Conservation (phyloP, 2,113 vertebrate species). For the Otis tarda region DNA sequence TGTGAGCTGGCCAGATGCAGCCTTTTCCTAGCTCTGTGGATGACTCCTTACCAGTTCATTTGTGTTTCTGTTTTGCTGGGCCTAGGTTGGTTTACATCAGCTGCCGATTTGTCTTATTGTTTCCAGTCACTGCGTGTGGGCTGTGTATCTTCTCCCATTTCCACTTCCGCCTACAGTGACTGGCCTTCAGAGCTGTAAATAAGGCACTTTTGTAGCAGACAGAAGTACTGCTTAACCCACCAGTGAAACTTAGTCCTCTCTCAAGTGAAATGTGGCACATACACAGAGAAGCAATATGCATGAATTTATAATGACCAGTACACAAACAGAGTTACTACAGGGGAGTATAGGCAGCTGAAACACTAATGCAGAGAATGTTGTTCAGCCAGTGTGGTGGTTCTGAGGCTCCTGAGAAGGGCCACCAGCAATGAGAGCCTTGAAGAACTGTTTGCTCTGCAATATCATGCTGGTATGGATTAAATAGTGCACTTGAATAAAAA, state of each 20-base stretch:
- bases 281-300: fast-evolving
- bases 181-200: not conserved
- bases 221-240: not conserved
- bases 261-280: not conserved
- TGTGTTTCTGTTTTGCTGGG: not conserved
- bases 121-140: not conserved
- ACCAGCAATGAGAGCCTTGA: not conserved
- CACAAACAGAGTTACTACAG: not conserved
- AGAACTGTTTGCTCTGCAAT: not conserved
- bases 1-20: not conserved
- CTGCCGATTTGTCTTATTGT: not conserved
- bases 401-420: not conserved
- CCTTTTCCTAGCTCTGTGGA: not conserved
- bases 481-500: not conserved
- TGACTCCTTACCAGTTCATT: not conserved
- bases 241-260: not conserved
- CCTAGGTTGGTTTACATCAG: not conserved
- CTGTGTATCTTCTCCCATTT: not conserved
- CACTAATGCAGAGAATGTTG: not conserved
- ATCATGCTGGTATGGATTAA: not conserved
- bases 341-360: not conserved
- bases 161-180: not conserved
- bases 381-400: not conserved
- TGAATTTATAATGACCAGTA: not conserved
- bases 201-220: not conserved